Percentiles rank a stretch among this genome's conserved stretches.
phyloP scores from a whole-genome alignment of 2,888 invertebrate genomes.

The Acanthosepion esculentum region DNA sequence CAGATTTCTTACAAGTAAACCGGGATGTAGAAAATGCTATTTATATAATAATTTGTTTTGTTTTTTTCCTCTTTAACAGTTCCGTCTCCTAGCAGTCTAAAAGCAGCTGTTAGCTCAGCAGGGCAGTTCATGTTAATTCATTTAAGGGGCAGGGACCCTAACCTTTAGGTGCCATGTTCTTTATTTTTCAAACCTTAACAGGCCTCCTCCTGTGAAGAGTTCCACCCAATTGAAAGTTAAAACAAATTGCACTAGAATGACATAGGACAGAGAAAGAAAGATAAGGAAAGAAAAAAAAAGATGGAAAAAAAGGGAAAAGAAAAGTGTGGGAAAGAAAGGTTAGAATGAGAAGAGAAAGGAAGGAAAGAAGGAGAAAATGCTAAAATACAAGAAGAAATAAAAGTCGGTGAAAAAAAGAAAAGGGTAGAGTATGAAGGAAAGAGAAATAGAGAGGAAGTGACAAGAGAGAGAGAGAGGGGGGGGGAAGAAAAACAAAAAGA shows the following conservation, averaged over 20 bases:
- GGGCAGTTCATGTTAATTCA: conserved; percentile 15
- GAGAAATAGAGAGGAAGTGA: background rate
- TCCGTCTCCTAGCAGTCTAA: background rate
- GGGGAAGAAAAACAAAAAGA: background rate
- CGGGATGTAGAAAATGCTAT: background rate
- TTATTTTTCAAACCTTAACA: background rate
- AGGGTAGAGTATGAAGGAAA: background rate
- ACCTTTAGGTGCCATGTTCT: background rate
- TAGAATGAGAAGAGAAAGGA: background rate
- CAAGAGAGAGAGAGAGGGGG: background rate
- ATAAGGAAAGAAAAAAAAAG: background rate
- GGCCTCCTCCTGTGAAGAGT: background rate
- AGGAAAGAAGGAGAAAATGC: background rate
- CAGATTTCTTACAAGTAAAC: background rate
- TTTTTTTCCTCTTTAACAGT: background rate
- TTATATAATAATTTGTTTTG: background rate
- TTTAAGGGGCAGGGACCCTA: background rate
- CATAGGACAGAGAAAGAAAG: background rate
- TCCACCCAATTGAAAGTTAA: conserved; percentile 11
- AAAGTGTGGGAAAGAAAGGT: background rate
- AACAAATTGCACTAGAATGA: conserved; percentile 33
- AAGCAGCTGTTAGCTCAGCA: background rate
- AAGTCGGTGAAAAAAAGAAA: background rate
- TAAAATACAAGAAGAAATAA: background rate
- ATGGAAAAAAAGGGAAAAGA: background rate